Percentiles rank a stretch among this genome's conserved stretches.
Conservation (phyloP, 2,797 vertebrate species). For the Pristis pectinata region DNA sequence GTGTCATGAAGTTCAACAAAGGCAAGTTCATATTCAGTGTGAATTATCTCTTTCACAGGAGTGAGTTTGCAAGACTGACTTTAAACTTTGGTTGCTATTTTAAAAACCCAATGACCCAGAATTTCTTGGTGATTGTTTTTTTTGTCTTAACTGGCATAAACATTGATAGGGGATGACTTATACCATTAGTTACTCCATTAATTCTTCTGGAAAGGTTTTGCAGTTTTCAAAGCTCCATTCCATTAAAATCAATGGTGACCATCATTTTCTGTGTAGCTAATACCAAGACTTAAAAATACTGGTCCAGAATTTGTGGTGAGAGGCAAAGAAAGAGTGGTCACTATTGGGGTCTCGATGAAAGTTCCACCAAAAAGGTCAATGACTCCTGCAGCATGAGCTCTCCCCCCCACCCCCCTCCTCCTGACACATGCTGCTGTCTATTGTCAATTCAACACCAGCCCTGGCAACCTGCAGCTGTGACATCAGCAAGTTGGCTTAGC, state of each 20-base stretch:
- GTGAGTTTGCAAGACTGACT: neutral
- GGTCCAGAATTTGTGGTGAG: too few species aligned
- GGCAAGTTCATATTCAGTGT: neutral
- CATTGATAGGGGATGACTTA: neutral
- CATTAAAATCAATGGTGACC: slow-evolving; percentile 7
- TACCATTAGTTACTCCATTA: neutral
- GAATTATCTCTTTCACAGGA: neutral
- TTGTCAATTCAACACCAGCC: too few species aligned
- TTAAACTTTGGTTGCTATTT: slow-evolving; percentile 10
- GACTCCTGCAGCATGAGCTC: too few species aligned
- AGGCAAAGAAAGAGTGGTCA: too few species aligned
- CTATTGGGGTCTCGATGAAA: too few species aligned
- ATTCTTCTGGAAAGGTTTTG: neutral
- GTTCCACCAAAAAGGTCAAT: too few species aligned
- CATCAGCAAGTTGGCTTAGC: too few species aligned
- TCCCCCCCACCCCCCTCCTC: too few species aligned
- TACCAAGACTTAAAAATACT: neutral
- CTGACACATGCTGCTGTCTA: too few species aligned
- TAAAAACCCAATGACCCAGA: neutral
- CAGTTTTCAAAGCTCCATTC: neutral
- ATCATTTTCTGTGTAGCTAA: neutral
- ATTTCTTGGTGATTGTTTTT: neutral
- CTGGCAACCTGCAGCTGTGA: too few species aligned
- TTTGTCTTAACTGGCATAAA: neutral
- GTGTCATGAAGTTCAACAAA: slow-evolving; percentile 26